Base-by-base conservation (phyloP, 2,888 invertebrate species). In the Nesidiocoris tenuis region DNA sequence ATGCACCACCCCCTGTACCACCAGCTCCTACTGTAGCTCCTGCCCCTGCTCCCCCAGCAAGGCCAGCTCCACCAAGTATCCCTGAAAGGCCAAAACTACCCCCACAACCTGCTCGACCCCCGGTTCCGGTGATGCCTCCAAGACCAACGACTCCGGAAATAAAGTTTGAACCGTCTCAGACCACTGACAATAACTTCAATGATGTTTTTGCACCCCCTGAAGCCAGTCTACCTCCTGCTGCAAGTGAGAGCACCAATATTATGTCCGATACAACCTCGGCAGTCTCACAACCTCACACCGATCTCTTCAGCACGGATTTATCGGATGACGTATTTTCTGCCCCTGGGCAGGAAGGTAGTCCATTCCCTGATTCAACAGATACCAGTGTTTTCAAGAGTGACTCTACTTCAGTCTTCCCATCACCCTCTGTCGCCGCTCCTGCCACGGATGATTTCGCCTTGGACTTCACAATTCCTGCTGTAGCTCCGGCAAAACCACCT, bases 11-110 rank as follows among this genome's bases (percentile, higher is more conserved):
- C 1, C 72, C 61, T 61, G 71, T 80, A 24, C 79, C 80, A 23
- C 74, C 79, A 56, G 77, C 78, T 55, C 77, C 80, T 17, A 39
- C 66, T 24, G 63, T 23, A 25, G 56, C 65, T 56, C 21, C 56
- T 74, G 64, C 78, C 12, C 85, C 83, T 1, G 83, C 82, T 17
- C 65, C 75, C 56, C 84, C 86, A n/a, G 84, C 85, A 1, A 85
- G 86, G 0, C 85, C 85, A 25, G 84, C 84, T 23, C 83, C 82
- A 25, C 87, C 86, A 59, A 85, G 84, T 39, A 74, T 79, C 65
- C 79, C 80, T 1, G 77, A 79, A 65, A 59, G 79, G 65, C 80
- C 80, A 23, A 79, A 77, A 76, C 22, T 77, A 12, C 80, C 80
- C 16, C 78, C 77, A 7, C 79, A 76, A 54, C 81, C 9, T 59